These are phyloP conservation scores for Drosophila borborema DNA, from an alignment of 2,888 invertebrate genomes.

Conservation along the genomic window DNA sequence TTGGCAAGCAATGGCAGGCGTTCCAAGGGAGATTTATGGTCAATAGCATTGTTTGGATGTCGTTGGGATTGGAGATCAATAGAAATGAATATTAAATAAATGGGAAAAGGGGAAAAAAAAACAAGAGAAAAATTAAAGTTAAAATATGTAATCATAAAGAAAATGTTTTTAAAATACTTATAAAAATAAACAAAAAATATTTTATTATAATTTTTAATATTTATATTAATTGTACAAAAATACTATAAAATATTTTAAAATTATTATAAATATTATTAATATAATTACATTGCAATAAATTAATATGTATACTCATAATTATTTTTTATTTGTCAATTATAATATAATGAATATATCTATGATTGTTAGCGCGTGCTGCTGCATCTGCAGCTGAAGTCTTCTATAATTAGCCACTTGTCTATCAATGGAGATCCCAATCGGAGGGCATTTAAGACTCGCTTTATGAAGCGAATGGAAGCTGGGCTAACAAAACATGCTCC, in stretches of 20 bases:
- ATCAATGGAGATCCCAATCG: slow-evolving; percentile 24
- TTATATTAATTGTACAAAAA: no score
- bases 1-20: not conserved
- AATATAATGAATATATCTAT: not conserved
- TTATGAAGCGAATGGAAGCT: not conserved
- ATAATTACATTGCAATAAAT: no score
- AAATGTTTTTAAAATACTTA: no score
- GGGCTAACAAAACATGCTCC: slow-evolving; percentile 10
- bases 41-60: not conserved
- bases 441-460: slow-evolving; percentile 31
- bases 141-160: no score
- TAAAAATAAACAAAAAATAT: no score
- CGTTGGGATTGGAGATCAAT: not conserved
- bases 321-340: not conserved
- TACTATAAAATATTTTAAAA: no score
- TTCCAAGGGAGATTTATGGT: not conserved
- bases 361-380: not conserved
- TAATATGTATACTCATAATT: not conserved
- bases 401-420: not conserved
- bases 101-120: no score
- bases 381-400: not conserved
- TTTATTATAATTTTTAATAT: no score
- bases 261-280: no score
- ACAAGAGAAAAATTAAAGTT: no score
- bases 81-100: no score